Evolutionary conservation across 1,140 invertebrate genomes (phyloP).

Genomic region (Megalopta genalis): DNA sequence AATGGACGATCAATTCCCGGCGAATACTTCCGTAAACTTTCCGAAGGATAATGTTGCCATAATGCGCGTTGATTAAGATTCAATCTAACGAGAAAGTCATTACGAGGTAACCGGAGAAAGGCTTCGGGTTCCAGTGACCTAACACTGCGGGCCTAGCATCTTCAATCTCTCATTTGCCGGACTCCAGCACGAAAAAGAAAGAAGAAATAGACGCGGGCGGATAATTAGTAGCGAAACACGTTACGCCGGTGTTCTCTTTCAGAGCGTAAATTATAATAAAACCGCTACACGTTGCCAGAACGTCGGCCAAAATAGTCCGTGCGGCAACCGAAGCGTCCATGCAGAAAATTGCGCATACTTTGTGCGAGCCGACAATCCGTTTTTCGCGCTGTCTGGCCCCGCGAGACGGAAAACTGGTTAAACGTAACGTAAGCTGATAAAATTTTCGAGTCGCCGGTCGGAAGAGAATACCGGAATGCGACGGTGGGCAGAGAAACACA

Average conservation of each 20-base stretch:
- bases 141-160: not conserved
- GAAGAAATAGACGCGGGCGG: not conserved
- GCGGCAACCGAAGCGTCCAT: slow-evolving; percentile 1
- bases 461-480: not conserved
- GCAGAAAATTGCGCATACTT: not conserved
- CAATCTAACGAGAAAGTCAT: slow-evolving; percentile 1
- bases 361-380: not conserved
- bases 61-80: not conserved
- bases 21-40: too few species aligned
- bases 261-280: not conserved
- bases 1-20: too few species aligned
- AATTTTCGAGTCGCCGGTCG: not conserved
- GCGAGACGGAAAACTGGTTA: too few species aligned
- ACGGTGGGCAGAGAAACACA: not conserved
- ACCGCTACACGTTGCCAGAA: not conserved
- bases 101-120: not conserved
- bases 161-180: too few species aligned
- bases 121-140: not conserved
- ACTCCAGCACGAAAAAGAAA: too few species aligned
- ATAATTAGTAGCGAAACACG: not conserved
- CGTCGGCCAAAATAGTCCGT: not conserved
- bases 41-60: too few species aligned
- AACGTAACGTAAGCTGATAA: too few species aligned
- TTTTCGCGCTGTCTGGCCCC: not conserved
- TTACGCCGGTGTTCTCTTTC: not conserved